phyloP scores from a whole-genome alignment of 2,113 vertebrate genomes.

The Rhynchomys soricoides region DNA sequence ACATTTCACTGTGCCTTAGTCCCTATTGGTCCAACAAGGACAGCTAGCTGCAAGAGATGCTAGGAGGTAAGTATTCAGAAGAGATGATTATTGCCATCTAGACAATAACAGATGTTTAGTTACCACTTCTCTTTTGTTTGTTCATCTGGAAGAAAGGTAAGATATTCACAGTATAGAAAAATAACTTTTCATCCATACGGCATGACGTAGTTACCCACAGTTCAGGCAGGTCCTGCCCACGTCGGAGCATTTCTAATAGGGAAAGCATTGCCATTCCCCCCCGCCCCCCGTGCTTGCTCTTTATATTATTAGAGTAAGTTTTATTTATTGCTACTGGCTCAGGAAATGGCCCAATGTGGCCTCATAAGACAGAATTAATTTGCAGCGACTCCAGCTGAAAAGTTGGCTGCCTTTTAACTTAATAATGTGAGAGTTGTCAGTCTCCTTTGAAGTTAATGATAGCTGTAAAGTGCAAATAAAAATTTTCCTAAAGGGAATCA shows the following conservation, averaged over 20 bases:
- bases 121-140: background rate
- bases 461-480: conserved; percentile 84
- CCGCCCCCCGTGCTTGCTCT: too few relatives aligned
- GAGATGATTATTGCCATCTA: background rate
- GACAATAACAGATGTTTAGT: background rate
- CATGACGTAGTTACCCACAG: background rate
- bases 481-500: conserved; percentile 79
- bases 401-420: conserved; percentile 84
- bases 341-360: conserved; percentile 84
- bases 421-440: conserved; percentile 83
- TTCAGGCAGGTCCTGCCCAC: background rate
- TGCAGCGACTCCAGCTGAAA: conserved; percentile 82
- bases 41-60: conserved; percentile 1
- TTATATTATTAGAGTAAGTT: conserved; percentile 76
- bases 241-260: conserved; percentile 65
- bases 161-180: background rate
- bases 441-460: conserved; percentile 85
- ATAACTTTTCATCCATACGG: background rate
- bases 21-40: background rate
- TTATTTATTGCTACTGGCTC: conserved; percentile 84
- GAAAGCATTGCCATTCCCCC: conserved; percentile 66
- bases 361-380: conserved; percentile 87
- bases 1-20: background rate
- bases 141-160: background rate
- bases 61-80: background rate